Percentiles rank a stretch among this genome's conserved stretches.
These are phyloP conservation scores for Bembecia ichneumoniformis DNA, from an alignment of 2,888 invertebrate species.

Conservation along the genomic window DNA sequence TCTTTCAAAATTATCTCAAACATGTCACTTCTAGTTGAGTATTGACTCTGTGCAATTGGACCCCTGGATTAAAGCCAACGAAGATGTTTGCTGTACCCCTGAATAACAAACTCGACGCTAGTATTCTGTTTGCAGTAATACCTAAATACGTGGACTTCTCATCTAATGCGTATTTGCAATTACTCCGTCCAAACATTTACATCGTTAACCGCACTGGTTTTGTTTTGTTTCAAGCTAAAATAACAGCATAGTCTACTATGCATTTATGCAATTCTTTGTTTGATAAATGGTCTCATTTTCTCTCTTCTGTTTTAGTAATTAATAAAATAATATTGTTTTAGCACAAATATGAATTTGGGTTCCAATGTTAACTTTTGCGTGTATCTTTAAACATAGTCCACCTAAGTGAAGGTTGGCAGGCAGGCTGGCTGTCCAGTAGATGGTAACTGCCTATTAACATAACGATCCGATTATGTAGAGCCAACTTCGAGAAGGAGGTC, in stretches of 20 bases:
- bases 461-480: no score
- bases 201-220: not conserved
- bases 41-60: slow-evolving; percentile 19
- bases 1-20: slow-evolving; percentile 1
- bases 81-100: slow-evolving; percentile 62
- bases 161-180: not conserved
- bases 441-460: no score
- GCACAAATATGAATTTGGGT: no score
- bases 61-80: slow-evolving; percentile 64
- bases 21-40: slow-evolving; percentile 18
- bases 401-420: not conserved
- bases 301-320: no score
- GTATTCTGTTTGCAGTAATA: slow-evolving; percentile 44
- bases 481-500: no score
- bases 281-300: no score
- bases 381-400: no score
- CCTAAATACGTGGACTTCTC: slow-evolving; percentile 29
- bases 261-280: no score
- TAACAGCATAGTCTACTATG: not conserved
- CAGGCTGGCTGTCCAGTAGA: not conserved
- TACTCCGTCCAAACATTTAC: not conserved
- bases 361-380: no score
- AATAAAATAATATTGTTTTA: no score
- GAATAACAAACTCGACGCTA: slow-evolving; percentile 46
- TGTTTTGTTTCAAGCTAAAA: not conserved